Conservation (phyloP, 2,113 vertebrate species). For the Callospermophilus lateralis region DNA sequence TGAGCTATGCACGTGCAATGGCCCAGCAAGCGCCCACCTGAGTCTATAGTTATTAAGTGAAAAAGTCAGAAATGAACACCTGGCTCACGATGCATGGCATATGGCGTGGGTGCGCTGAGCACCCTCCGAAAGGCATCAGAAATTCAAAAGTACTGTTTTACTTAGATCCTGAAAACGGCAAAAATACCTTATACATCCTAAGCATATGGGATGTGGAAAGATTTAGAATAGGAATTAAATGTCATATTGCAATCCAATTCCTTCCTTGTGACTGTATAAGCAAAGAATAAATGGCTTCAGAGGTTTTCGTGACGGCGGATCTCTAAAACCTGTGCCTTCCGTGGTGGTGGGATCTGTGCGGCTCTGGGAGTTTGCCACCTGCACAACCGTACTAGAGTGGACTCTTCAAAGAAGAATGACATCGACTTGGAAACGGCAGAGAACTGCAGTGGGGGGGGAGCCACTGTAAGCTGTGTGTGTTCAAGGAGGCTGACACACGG, state of each 20-base stretch:
- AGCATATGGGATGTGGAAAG: conserved; percentile 65
- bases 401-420: neutral
- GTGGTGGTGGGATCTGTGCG: neutral
- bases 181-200: conserved; percentile 51
- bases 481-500: neutral
- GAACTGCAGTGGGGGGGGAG: neutral
- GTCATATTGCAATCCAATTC: neutral
- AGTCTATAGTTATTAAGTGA: neutral
- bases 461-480: too few species aligned
- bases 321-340: neutral
- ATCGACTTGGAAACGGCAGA: neutral
- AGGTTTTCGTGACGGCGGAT: neutral
- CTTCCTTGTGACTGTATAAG: conserved; percentile 9
- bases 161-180: conserved; percentile 58
- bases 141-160: conserved; percentile 60
- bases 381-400: neutral
- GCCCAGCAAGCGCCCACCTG: neutral
- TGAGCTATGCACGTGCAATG: neutral
- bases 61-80: conserved; percentile 13
- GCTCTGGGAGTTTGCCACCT: neutral
- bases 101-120: neutral
- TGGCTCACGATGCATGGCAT: neutral
- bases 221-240: conserved; percentile 53
- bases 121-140: conserved; percentile 27
- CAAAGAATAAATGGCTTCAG: neutral